Conservation (phyloP, 23 tunicate genomes). For the Halocynthia aurantium region DNA sequence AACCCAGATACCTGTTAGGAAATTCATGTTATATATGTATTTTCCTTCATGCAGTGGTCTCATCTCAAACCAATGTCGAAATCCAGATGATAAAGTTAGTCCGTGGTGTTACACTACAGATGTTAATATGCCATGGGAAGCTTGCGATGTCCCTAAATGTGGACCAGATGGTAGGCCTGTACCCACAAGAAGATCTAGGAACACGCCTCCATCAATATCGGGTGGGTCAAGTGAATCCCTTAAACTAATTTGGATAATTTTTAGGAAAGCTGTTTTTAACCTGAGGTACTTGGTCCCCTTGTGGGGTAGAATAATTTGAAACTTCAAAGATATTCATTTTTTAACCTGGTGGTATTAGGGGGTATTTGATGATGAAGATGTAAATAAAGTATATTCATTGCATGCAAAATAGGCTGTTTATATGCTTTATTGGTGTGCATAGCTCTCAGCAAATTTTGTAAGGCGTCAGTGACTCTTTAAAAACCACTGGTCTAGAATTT, state of each 20-base stretch:
- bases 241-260: neutral
- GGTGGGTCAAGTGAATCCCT: constrained; percentile 3
- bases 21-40: too few relatives aligned
- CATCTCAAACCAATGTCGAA: constrained; percentile 36
- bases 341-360: too few relatives aligned
- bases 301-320: too few relatives aligned
- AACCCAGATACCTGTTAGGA: too few relatives aligned
- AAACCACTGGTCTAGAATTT: neutral
- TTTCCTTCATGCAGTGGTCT: constrained; percentile 3
- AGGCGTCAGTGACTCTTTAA: neutral
- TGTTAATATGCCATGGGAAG: constrained; percentile 31
- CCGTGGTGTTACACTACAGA: constrained; percentile 63
- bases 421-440: too few relatives aligned
- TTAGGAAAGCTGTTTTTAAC: neutral
- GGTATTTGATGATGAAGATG: too few relatives aligned
- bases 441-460: neutral
- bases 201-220: neutral
- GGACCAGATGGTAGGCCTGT: constrained; percentile 24
- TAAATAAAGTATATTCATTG: too few relatives aligned
- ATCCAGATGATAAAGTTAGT: constrained; percentile 38
- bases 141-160: constrained; percentile 37
- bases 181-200: neutral
- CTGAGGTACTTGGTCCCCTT: too few relatives aligned
- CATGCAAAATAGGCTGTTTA: too few relatives aligned
- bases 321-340: too few relatives aligned